A percentile compares a stretch with the other conserved stretches of the same genome.
Evolutionary conservation across 2,797 vertebrate genomes (phyloP).

Genomic region (Bovichtus variegatus): DNA sequence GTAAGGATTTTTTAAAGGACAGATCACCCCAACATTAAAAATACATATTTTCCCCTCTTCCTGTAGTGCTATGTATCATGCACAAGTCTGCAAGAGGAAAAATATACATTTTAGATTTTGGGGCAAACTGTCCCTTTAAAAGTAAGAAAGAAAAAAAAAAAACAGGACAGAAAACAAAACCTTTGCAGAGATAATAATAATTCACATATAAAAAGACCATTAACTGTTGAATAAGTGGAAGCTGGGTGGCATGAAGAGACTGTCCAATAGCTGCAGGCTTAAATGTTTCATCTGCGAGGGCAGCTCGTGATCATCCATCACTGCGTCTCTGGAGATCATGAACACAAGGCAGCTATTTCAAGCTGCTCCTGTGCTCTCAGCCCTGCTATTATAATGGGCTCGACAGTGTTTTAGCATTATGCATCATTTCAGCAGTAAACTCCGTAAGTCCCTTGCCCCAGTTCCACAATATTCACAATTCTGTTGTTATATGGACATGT

Average conservation of each 20-base stretch:
- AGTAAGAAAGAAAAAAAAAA: background rate
- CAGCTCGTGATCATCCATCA: slow-evolving; percentile 7
- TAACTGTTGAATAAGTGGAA: background rate
- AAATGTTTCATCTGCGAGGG: background rate
- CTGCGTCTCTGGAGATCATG: background rate
- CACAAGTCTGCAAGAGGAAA: no score
- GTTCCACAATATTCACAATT: slow-evolving; percentile 7
- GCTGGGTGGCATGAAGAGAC: background rate
- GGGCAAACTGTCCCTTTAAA: background rate
- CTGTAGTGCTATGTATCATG: no score
- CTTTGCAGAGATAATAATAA: background rate
- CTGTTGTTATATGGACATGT: background rate
- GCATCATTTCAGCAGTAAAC: slow-evolving; percentile 10
- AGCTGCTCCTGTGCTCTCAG: background rate
- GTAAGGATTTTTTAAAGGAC: no score
- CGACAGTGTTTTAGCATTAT: background rate
- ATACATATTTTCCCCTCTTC: no score
- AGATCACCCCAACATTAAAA: no score
- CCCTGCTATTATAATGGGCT: background rate
- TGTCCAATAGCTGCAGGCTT: background rate
- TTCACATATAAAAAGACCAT: background rate
- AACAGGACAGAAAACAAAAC: background rate
- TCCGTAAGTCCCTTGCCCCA: background rate
- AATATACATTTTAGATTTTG: no score
- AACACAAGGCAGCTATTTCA: slow-evolving; percentile 4